Evolutionary conservation across 1,140 invertebrate genomes (phyloP).

Genomic region (Chlorops oryzae): DNA sequence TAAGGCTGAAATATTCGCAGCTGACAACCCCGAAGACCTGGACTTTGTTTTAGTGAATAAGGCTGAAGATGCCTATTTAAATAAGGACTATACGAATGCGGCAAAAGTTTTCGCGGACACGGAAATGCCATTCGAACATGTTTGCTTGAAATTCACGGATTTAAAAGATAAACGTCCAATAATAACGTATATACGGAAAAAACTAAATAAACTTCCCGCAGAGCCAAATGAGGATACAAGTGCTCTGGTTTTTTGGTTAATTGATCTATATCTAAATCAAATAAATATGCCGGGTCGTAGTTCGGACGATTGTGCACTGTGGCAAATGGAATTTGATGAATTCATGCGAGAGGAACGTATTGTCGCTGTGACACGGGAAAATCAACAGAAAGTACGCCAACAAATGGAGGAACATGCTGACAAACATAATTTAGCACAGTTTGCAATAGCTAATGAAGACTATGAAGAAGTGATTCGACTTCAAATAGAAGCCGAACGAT

Average conservation of each 20-base stretch:
- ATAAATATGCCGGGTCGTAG: conserved; percentile 55
- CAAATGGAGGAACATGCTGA: conserved; percentile 90
- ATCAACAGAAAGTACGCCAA: conserved; percentile 77
- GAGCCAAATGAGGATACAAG: conserved; percentile 71
- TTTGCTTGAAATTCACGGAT: conserved; percentile 87
- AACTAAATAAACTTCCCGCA: conserved; percentile 52
- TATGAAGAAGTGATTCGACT: conserved; percentile 85
- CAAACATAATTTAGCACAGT: conserved; percentile 76
- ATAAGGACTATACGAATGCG: conserved; percentile 75
- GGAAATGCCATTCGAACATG: conserved; percentile 87
- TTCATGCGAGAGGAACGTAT: conserved; percentile 63
- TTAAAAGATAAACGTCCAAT: conserved; percentile 76
- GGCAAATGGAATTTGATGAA: conserved; percentile 62
- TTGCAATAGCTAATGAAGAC: conserved; percentile 79
- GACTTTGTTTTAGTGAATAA: conserved; percentile 83
- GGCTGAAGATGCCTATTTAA: conserved; percentile 79
- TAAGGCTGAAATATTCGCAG: conserved; percentile 74
- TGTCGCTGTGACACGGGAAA: conserved; percentile 66
- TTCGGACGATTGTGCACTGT: conserved; percentile 51
- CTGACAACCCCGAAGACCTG: conserved; percentile 68
- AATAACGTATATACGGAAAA: conserved; percentile 75
- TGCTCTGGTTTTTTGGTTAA: conserved; percentile 88
- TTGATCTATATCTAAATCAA: conserved; percentile 86
- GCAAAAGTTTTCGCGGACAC: conserved; percentile 84
- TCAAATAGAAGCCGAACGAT: conserved; percentile 74